Evolutionary conservation across 1,140 invertebrate species (phyloP), one percentile per base, ranked within the genome.

Genomic region (Atta cephalotes): DNA sequence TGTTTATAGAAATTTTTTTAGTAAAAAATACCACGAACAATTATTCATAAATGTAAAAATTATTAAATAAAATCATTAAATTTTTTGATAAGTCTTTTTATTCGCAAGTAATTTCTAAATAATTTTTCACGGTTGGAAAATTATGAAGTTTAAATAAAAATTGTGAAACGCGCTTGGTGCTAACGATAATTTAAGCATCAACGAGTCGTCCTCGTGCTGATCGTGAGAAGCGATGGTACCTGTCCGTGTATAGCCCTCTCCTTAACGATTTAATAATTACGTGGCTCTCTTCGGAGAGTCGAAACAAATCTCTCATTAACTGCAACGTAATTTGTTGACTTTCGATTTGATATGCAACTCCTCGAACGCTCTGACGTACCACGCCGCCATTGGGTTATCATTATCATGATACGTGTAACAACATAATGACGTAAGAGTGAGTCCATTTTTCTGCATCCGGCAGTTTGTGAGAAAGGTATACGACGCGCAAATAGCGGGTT

Each of bases 211-310:
- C 68, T 21, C 25, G 21, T 16, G 74, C 74, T 45, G 71, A 77
- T 51, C 70, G 81, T 76, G 74, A 85, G 49, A 68, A 74, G 25
- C 80, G 25, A 82, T 63, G 56, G 39, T 76, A 51, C 25, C 53
- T 28, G 65, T 66, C 60, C 81, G 60, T 60, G 85, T 82, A 60
- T 21, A 76, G 45, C 16, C 56, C 88, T n/a, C 14, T n/a, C 14
- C 82, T 81, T 89, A 89, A 87, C 77, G 88, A 89, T 87, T 71
- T 77, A 89, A 89, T 89, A 89, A 90, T 90, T 84, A 70, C 78
- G 35, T 53, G 85, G 78, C 39, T 78, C 77, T 70, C 58, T 84
- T 87, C 53, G 65, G 49, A 49, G 31, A 78, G 72, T 79, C 60
- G 88, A 70, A 86, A 86, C 62, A 60, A 86, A 28, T 62, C 63